Conservation (phyloP, 2,888 invertebrate genomes). For the Mactromeris polynyma region DNA sequence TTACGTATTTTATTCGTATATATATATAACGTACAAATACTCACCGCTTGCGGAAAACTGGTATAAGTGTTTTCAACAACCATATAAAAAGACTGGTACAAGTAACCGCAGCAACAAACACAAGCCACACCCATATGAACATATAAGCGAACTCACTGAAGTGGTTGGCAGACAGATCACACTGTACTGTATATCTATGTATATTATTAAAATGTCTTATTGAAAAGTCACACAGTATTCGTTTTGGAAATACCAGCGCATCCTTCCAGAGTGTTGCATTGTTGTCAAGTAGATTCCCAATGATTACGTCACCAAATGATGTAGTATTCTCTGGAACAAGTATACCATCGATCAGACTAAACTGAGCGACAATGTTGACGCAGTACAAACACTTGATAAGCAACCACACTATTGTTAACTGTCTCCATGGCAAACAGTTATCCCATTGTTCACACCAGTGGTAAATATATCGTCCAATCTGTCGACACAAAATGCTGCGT, state of each 20-base stretch:
- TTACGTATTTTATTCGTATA: no score
- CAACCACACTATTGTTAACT: slow-evolving; percentile 40
- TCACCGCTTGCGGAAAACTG: slow-evolving; percentile 56
- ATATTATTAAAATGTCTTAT: slow-evolving; percentile 11
- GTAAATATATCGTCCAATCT: slow-evolving; percentile 58
- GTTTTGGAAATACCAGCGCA: slow-evolving; percentile 33
- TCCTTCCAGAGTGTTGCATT: slow-evolving; percentile 40
- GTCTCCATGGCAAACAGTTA: slow-evolving; percentile 47
- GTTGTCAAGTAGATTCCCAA: slow-evolving; percentile 40
- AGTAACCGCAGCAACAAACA: slow-evolving; percentile 59
- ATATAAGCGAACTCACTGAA: slow-evolving; percentile 53
- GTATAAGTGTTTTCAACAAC: no score
- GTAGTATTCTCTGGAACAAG: slow-evolving; percentile 38
- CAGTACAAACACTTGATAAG: slow-evolving; percentile 51
- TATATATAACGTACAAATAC: no score
- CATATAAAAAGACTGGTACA: slow-evolving; percentile 51
- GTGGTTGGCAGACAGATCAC: slow-evolving; percentile 49
- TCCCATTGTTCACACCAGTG: slow-evolving; percentile 53
- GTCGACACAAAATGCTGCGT: no score
- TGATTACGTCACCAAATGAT: slow-evolving; percentile 54
- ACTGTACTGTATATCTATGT: slow-evolving; percentile 40
- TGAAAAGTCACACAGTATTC: slow-evolving; percentile 49
- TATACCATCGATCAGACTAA: slow-evolving; percentile 34
- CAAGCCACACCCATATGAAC: no score
- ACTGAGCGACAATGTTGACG: slow-evolving; percentile 49